Conservation (phyloP, 2,888 invertebrate genomes). For the Acrobasis consociella region DNA sequence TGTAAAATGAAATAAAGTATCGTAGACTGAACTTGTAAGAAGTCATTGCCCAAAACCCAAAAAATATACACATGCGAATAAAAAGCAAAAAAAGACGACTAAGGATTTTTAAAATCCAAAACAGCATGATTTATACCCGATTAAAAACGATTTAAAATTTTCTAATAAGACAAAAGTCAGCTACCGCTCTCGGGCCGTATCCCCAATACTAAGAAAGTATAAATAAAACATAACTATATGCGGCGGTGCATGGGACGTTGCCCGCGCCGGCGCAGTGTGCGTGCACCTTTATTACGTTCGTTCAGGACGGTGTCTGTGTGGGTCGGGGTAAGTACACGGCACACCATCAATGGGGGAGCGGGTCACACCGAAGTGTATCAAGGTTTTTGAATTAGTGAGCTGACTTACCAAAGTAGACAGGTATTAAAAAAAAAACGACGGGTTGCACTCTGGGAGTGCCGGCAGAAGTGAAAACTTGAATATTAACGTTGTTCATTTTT, state of each 20-base stretch:
- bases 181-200: constrained; percentile 47
- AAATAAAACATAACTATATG: constrained; percentile 78
- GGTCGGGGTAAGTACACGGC: constrained; percentile 68
- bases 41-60: too few species aligned
- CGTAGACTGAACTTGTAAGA: too few species aligned
- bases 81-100: neutral
- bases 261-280: constrained; percentile 54
- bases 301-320: constrained; percentile 55
- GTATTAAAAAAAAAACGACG: too few species aligned
- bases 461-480: too few species aligned
- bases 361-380: constrained; percentile 46
- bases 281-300: constrained; percentile 60
- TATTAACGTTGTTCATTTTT: too few species aligned
- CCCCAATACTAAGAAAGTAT: constrained; percentile 74
- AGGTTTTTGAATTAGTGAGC: too few species aligned
- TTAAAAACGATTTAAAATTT: constrained; percentile 8
- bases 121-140: too few species aligned
- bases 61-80: neutral
- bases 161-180: constrained; percentile 39
- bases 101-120: neutral
- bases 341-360: constrained; percentile 41
- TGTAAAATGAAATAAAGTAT: too few species aligned
- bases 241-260: constrained; percentile 68
- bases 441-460: too few species aligned
- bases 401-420: too few species aligned